phyloP scores from a whole-genome alignment of 2,113 vertebrate species.

The Chloropsis hardwickii region DNA sequence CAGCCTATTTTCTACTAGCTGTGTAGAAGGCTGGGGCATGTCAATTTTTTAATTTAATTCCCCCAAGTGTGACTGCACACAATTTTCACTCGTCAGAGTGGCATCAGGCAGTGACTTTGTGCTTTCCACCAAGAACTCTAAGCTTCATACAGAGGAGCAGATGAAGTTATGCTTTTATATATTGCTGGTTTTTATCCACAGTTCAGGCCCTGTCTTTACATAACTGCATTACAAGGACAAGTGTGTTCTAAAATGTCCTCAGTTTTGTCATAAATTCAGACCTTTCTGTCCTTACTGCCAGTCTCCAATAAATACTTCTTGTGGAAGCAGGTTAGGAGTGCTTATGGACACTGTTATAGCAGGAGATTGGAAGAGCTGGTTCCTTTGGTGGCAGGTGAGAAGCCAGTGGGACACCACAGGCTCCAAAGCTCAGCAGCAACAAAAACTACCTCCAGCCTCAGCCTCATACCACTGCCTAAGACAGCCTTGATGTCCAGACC shows the following conservation, averaged over 20 bases:
- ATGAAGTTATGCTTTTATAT: not conserved
- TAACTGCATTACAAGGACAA: not conserved
- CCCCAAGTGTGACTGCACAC: not conserved
- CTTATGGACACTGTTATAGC: not conserved
- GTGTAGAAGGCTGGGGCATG: not conserved
- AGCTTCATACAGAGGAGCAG: not conserved
- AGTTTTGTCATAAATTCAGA: not conserved
- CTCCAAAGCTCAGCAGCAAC: not conserved
- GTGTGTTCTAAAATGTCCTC: not conserved
- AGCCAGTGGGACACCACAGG: not conserved
- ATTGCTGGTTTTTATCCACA: fast-evolving
- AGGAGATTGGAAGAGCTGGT: not conserved
- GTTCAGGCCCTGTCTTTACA: not conserved
- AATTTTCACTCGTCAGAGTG: not conserved
- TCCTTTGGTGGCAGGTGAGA: not conserved
- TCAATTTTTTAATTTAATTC: not conserved
- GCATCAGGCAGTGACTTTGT: not conserved
- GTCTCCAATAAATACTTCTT: not conserved
- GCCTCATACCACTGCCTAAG: not conserved
- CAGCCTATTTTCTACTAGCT: not conserved
- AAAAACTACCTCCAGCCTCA: not conserved
- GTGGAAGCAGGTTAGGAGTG: not conserved
- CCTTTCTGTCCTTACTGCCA: not conserved
- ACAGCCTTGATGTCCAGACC: not conserved
- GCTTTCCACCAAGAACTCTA: not conserved